Evolutionary conservation across 2,888 invertebrate species (phyloP).

Genomic region (Arenicola marina): DNA sequence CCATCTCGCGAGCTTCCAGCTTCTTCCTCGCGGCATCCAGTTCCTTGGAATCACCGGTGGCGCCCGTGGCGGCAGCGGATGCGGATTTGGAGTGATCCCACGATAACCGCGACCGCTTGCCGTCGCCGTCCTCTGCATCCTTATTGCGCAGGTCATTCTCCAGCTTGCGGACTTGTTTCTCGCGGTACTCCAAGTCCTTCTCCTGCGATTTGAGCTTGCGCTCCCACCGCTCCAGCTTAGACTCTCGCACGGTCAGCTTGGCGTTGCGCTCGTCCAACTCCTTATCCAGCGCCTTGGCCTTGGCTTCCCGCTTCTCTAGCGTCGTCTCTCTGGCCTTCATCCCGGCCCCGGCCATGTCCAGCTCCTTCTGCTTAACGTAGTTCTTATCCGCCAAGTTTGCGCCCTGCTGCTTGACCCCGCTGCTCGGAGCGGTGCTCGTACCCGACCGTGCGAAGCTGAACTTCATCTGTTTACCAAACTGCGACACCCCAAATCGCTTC

Average conservation of each 20-base stretch:
- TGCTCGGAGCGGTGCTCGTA: neutral
- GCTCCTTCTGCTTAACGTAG: neutral
- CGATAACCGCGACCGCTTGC: neutral
- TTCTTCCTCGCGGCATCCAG: neutral
- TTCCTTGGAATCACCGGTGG: neutral
- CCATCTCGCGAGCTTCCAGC: neutral
- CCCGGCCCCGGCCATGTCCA: slow-evolving; percentile 6
- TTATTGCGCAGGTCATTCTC: slow-evolving; percentile 1
- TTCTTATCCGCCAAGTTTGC: neutral
- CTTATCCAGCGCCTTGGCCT: slow-evolving; percentile 13
- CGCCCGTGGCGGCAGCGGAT: neutral
- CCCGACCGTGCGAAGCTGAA: neutral
- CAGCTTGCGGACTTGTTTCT: neutral
- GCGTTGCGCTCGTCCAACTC: slow-evolving; percentile 18
- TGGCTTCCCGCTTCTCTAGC: slow-evolving; percentile 8
- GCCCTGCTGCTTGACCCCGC: neutral
- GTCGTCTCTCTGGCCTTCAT: neutral
- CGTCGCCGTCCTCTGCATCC: neutral
- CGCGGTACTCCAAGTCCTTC: slow-evolving; percentile 15
- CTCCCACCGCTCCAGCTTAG: slow-evolving; percentile 9
- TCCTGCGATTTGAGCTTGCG: slow-evolving; percentile 11
- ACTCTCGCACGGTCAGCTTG: slow-evolving; percentile 12
- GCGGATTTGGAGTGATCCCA: neutral
- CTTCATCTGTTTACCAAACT: slow-evolving; percentile 9
- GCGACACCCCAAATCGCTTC: slow-evolving; percentile 5